Percentiles rank a stretch among this genome's conserved stretches.
phyloP scores from a whole-genome alignment of 1,140 invertebrate genomes.

The Heliconius hewitsoni region DNA sequence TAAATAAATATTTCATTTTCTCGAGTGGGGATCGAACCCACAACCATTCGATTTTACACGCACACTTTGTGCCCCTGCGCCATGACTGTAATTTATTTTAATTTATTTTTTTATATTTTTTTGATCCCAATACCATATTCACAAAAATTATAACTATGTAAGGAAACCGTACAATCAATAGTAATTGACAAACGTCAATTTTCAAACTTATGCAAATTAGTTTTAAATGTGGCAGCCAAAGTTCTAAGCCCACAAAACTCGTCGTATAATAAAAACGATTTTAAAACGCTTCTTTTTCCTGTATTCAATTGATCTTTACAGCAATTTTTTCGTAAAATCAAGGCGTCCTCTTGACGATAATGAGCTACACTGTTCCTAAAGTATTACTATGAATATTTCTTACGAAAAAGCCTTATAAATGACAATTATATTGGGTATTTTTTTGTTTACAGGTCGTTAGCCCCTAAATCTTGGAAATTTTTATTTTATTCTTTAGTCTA shows the following conservation, averaged over 20 bases:
- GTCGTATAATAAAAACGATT: not conserved
- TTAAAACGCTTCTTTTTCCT: not conserved
- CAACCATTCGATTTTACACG: too few relatives aligned
- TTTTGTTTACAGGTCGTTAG: not conserved
- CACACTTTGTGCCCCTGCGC: too few relatives aligned
- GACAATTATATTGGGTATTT: not conserved
- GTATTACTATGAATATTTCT: not conserved
- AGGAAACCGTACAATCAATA: not conserved
- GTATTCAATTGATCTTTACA: not conserved
- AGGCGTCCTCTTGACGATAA: not conserved
- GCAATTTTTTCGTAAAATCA: not conserved
- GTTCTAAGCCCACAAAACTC: not conserved
- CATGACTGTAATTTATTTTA: too few relatives aligned
- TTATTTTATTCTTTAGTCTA: not conserved
- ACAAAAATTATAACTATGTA: not conserved
- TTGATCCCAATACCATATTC: not conserved
- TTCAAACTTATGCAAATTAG: not conserved
- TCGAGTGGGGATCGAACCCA: too few relatives aligned
- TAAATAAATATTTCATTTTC: too few relatives aligned
- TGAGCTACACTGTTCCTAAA: constrained; percentile 8
- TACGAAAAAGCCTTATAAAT: not conserved
- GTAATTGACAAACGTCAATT: too few relatives aligned
- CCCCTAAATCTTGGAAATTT: not conserved
- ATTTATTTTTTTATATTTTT: not conserved
- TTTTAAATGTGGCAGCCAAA: not conserved